Evolutionary conservation across 2,113 vertebrate genomes (phyloP).

Genomic region (Petrocephalus microphthalmus): DNA sequence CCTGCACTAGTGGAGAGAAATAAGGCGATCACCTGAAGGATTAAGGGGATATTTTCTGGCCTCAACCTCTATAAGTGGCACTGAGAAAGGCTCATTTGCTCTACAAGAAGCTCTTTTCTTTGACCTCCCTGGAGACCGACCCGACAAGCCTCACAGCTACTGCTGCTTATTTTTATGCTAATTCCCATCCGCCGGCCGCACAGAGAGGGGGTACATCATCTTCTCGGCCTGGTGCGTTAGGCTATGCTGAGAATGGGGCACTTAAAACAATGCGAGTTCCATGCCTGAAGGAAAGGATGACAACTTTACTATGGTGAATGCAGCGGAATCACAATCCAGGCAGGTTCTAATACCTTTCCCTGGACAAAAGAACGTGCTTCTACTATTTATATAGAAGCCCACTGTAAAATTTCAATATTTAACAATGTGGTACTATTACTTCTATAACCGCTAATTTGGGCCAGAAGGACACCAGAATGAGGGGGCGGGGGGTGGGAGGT

Average conservation of each 20-base stretch:
- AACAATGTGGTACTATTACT: neutral
- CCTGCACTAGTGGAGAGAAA: neutral
- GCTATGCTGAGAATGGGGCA: slow-evolving; percentile 12
- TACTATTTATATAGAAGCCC: neutral
- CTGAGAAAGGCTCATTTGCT: slow-evolving; percentile 20
- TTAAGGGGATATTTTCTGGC: slow-evolving; percentile 20
- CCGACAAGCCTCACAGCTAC: neutral
- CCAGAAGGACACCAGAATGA: neutral
- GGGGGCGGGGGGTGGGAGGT: neutral
- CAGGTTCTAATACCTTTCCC: neutral
- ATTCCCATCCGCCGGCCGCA: slow-evolving; percentile 14
- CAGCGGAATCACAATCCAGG: neutral
- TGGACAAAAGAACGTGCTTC: slow-evolving; percentile 1
- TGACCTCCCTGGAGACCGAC: slow-evolving; percentile 12
- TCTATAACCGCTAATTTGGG: neutral
- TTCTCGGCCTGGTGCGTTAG: neutral
- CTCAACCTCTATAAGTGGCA: slow-evolving; percentile 2
- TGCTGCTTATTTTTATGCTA: slow-evolving; percentile 25
- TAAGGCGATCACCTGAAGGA: slow-evolving; percentile 11
- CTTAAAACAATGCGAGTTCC: slow-evolving; percentile 17
- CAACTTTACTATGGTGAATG: neutral
- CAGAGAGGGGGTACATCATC: neutral
- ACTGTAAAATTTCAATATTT: neutral
- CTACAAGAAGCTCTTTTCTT: slow-evolving; percentile 1
- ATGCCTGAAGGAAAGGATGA: neutral